phyloP scores from a whole-genome alignment of 2,797 vertebrate species.

The Thunnus albacares region DNA sequence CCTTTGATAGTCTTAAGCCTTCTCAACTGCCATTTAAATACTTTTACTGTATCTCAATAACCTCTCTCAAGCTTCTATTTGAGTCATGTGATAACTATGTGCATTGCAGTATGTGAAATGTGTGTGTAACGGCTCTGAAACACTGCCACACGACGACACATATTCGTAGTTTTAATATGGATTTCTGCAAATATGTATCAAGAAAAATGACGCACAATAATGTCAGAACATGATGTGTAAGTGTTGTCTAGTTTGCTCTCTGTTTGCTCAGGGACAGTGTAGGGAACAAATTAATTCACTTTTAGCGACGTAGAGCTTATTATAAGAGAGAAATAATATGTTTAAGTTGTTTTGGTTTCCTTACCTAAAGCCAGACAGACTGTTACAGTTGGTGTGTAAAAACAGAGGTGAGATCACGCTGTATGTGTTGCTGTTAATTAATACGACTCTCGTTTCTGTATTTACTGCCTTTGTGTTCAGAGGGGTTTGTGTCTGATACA shows the following conservation, averaged over 20 bases:
- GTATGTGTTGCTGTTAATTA: slow-evolving; percentile 54
- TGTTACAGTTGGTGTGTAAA: slow-evolving; percentile 54
- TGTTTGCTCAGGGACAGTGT: slow-evolving; percentile 78
- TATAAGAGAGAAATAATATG: slow-evolving; percentile 4
- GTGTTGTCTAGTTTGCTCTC: slow-evolving; percentile 50
- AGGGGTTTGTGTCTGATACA: slow-evolving; percentile 22
- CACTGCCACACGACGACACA: slow-evolving; percentile 54
- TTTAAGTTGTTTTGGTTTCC: slow-evolving; percentile 25
- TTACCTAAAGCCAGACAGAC: slow-evolving; percentile 51
- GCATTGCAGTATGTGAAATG: slow-evolving; percentile 49
- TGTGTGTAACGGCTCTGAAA: slow-evolving; percentile 57
- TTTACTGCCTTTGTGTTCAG: slow-evolving; percentile 42
- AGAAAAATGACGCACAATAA: slow-evolving; percentile 18
- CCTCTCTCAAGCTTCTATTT: slow-evolving; percentile 37
- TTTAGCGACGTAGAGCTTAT: slow-evolving; percentile 26
- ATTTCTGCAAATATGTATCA: slow-evolving; percentile 49
- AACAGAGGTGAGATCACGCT: slow-evolving; percentile 37
- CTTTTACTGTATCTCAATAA: slow-evolving; percentile 43
- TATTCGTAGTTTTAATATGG: slow-evolving; percentile 32
- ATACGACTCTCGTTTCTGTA: slow-evolving; percentile 40
- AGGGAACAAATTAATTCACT: slow-evolving; percentile 41
- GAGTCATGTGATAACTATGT: slow-evolving; percentile 55
- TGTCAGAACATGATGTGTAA: slow-evolving; percentile 38
- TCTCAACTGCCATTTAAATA: slow-evolving; percentile 59
- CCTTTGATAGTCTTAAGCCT: slow-evolving; percentile 58